Base-by-base conservation (phyloP, 2,888 invertebrate genomes). In the Plagodis dolabraria region DNA sequence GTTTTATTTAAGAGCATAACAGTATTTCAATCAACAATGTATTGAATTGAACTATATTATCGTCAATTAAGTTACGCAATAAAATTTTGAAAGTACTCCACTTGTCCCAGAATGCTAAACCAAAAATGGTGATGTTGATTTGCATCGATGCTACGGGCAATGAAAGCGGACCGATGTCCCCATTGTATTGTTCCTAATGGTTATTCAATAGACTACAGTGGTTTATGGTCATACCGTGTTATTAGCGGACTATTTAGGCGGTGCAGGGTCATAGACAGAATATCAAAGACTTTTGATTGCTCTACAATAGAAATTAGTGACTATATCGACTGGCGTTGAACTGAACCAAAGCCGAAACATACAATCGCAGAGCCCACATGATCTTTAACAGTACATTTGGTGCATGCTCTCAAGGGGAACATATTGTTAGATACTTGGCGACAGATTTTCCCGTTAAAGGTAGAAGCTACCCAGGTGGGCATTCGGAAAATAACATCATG, bases 81-180 rank as follows among this genome's bases (percentile, higher is more conserved):
- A 43, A 11, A 33, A 22, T 35, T 50, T 52, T 58, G 72, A 78
- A 74, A 77, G 74, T 62, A 58, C 61, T 60, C 62, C 56, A 33
- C 51, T 45, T 57, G 70, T 68, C 60, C 72, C 70, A 70, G 71
- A 77, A 72, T 74, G 60, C 63, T 64, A 50, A 35, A 47, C 72
- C 74, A 65, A 74, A 73, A 74, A 79, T 76, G 80, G 78, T 70
- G 69, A 66, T 64, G 75, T 66, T 70, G 65, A 67, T 58, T 66
- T 59, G 61, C 63, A 59, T 63, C 61, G 56, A 53, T 54, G 67
- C 70, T 76, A 77, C 52, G 68, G 72, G 70, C 72, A 69, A 76
- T 72, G 80, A 80, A 80, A 80, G 80, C 71, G 75, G 60, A 68
- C 62, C 72, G 72, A 65, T 74, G 79, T 74, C 75, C 80, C 73